Conservation (phyloP, 2,888 invertebrate species). For the Noctua janthina region DNA sequence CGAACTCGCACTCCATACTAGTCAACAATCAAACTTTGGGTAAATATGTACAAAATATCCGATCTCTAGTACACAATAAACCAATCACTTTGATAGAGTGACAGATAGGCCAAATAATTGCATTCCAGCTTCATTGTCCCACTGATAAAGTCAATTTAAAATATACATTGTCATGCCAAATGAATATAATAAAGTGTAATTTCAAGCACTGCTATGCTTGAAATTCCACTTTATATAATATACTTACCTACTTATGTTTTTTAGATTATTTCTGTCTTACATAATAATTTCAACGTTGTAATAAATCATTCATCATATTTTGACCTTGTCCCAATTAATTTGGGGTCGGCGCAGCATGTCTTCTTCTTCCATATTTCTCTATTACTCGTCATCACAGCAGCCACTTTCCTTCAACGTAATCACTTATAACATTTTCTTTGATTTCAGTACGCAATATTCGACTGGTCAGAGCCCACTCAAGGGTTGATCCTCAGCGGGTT, state of each 20-base stretch:
- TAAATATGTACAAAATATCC: too few relatives aligned
- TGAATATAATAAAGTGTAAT: slow-evolving; percentile 5
- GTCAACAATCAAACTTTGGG: too few relatives aligned
- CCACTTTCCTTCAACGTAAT: neutral
- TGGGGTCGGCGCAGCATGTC: neutral
- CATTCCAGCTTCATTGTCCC: slow-evolving; percentile 27
- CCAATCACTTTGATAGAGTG: slow-evolving; percentile 30
- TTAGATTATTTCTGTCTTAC: neutral
- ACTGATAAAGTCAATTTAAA: slow-evolving; percentile 9
- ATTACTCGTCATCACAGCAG: neutral
- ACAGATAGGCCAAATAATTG: slow-evolving; percentile 7
- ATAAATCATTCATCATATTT: neutral
- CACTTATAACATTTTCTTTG: slow-evolving; percentile 34
- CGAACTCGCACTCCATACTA: too few relatives aligned
- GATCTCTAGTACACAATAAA: neutral
- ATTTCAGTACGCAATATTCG: slow-evolving; percentile 89
- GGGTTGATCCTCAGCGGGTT: slow-evolving; percentile 95
- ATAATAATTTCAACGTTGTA: neutral
- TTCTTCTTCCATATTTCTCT: neutral
- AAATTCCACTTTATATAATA: too few relatives aligned
- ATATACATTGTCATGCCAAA: slow-evolving; percentile 15
- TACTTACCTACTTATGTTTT: neutral
- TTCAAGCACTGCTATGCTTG: too few relatives aligned
- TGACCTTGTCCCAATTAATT: neutral
- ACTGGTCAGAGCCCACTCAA: slow-evolving; percentile 94